Evolutionary conservation across 2,888 invertebrate species (phyloP).

Genomic region (Polyommatus iphigenia): DNA sequence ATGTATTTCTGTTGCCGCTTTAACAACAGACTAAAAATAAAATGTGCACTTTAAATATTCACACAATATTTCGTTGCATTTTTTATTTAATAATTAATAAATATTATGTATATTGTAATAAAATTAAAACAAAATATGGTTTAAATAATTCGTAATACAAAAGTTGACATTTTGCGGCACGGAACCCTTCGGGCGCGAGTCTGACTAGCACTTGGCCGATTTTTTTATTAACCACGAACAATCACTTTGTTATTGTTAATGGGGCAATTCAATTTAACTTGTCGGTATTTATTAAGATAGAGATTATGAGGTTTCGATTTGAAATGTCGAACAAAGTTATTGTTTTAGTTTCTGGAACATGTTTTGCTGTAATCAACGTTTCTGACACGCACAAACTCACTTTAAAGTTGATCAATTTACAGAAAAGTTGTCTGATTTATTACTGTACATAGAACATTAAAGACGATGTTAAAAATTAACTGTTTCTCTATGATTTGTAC

Average conservation of each 20-base stretch:
- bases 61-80: too few relatives aligned
- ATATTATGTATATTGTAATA: too few relatives aligned
- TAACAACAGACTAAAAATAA: too few relatives aligned
- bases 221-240: slow-evolving; percentile 1
- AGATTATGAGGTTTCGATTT: neutral
- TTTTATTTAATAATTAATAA: too few relatives aligned
- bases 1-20: too few relatives aligned
- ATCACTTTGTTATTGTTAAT: slow-evolving; percentile 8
- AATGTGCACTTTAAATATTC: too few relatives aligned
- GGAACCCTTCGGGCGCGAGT: neutral
- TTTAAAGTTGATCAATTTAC: neutral
- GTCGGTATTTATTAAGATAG: slow-evolving; percentile 7
- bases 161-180: too few relatives aligned
- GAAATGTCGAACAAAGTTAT: neutral
- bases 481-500: too few relatives aligned
- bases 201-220: neutral
- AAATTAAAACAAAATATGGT: too few relatives aligned
- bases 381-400: neutral
- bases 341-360: neutral
- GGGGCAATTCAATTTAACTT: neutral
- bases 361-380: neutral
- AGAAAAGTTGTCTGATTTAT: neutral
- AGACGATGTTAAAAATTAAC: neutral
- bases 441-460: neutral
- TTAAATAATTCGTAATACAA: too few relatives aligned